Conservation (phyloP, 2,113 vertebrate species). For the Myrmophylax atrothorax region DNA sequence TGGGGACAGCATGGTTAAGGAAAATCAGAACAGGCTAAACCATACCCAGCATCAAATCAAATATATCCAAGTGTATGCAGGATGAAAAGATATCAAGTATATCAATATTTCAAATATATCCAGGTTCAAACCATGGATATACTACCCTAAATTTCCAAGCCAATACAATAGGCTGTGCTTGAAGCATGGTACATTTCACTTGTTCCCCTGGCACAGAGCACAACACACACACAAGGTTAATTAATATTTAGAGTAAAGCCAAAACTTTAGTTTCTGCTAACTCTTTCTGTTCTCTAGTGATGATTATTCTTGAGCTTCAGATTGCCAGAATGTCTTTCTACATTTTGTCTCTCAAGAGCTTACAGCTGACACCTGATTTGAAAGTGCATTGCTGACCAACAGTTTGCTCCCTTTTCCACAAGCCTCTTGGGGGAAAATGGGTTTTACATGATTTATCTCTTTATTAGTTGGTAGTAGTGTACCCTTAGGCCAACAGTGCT, state of each 20-base stretch:
- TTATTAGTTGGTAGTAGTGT: background rate
- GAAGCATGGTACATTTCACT: background rate
- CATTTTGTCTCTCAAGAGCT: background rate
- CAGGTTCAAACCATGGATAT: background rate
- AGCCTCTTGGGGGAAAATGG: background rate
- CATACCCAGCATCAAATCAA: fast-evolving
- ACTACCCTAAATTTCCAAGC: background rate
- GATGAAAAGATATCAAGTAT: background rate
- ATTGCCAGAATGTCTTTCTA: background rate
- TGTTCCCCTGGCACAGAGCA: background rate
- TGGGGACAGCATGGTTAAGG: background rate
- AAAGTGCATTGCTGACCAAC: background rate
- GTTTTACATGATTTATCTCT: background rate
- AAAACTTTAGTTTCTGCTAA: background rate
- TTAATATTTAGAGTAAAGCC: background rate
- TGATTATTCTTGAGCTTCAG: background rate
- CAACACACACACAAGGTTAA: background rate
- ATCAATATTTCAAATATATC: background rate
- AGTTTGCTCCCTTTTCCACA: background rate
- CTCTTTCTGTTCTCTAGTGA: background rate
- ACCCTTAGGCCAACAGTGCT: background rate
- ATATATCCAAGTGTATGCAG: background rate
- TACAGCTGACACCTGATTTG: background rate
- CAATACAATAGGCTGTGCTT: background rate
- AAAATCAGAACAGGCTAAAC: background rate